Base-by-base conservation (phyloP, 2,888 invertebrate species). In the Polyploca ridens region DNA sequence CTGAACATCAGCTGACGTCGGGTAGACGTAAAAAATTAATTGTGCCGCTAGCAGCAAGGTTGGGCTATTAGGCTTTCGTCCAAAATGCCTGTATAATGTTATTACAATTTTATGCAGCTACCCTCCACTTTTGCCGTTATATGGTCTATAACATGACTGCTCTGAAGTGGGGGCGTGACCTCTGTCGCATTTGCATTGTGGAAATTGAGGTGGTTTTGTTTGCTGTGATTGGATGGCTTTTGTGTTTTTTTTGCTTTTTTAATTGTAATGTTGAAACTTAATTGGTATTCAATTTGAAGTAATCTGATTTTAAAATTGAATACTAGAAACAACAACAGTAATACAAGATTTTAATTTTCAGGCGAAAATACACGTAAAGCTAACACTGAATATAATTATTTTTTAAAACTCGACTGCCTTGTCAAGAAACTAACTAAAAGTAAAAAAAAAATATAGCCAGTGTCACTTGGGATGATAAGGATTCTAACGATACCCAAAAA, bases 41-140 rank as follows among this genome's bases (percentile, higher is more conserved):
- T 67, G 69, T 58, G 46, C 61, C 13, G 16, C 64, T 65, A 63
- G 64, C 64, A 65, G 69, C 66, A 62, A 66, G 66, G 67, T 62
- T 66, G 44, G 44, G 69, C 78, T 72, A 74, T 79, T 79, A 77
- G 80, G 79, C 75, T 33, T 27, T 60, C 66, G 62, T 78, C 79
- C 79, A 79, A 76, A 79, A 57, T 54, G 68, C 68, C 69, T 71
- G 76, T 71, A 78, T 78, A 78, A 78, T 78, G 72, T 77, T 78
- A 78, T 75, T 70, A 70, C 63, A 59, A 68, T 76, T 75, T 78
- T 77, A 78, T 78, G 69, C 75, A 73, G 70, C 64, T 62, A 46
- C 65, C 58, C 62, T 64, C 60, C 63, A 41, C 44, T 60, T 44
- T 58, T 64, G 49, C 16, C 49, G 63, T 63, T 64, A 66, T 46